A percentile compares a stretch with the other conserved stretches of the same genome.
Evolutionary conservation across 2,797 vertebrate species (phyloP).

Genomic region (Malurus splendens): DNA sequence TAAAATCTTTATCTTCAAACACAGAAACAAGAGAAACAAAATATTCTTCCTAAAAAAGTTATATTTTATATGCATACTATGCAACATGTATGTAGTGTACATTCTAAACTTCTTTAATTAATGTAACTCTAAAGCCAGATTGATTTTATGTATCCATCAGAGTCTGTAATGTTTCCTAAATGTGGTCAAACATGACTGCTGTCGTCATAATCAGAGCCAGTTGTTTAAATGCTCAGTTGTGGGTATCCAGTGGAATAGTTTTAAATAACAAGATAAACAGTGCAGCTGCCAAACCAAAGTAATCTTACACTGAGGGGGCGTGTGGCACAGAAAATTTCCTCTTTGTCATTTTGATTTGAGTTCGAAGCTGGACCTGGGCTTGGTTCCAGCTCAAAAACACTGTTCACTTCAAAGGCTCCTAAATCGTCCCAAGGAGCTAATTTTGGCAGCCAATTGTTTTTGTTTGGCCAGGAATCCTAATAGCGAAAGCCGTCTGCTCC

Average conservation of each 20-base stretch:
- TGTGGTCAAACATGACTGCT: neutral
- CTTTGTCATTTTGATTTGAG: conserved; percentile 74
- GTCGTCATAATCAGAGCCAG: neutral
- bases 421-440: conserved; percentile 76
- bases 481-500: conserved; percentile 68
- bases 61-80: neutral
- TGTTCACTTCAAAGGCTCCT: conserved; percentile 71
- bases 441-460: conserved; percentile 74
- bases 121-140: neutral
- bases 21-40: neutral
- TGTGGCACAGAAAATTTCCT: conserved; percentile 66
- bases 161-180: neutral
- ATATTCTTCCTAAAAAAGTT: neutral
- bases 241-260: conserved; percentile 56
- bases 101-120: neutral
- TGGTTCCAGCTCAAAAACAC: conserved; percentile 72
- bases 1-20: neutral
- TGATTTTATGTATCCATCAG: neutral
- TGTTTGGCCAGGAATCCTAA: conserved; percentile 70
- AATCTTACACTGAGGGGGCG: conserved; percentile 62
- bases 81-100: neutral
- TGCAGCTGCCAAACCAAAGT: conserved; percentile 65
- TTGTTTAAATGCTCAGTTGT: conserved; percentile 60
- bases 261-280: conserved; percentile 71
- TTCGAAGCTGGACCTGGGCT: conserved; percentile 73